phyloP scores from a whole-genome alignment of 1,140 invertebrate species.

The Lineus longissimus region DNA sequence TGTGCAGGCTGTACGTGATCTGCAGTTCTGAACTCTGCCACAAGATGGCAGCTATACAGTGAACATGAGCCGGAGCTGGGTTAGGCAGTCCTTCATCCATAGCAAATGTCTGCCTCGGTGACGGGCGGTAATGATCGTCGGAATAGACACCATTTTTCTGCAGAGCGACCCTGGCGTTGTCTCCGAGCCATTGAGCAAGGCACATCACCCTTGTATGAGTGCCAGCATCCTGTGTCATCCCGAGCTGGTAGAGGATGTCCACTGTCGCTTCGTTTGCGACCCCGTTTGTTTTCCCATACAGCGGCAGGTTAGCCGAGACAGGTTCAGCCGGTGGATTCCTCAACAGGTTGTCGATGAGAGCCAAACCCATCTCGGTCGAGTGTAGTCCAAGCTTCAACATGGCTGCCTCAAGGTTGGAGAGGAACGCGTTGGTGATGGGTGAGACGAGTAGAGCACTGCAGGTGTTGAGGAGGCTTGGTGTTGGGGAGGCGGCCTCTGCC shows the following conservation, averaged over 20 bases:
- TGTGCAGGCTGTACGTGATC: slow-evolving; percentile 55
- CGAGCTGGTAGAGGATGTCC: slow-evolving; percentile 74
- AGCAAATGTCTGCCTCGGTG: slow-evolving; percentile 31
- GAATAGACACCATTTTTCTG: slow-evolving; percentile 26
- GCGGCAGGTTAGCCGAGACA: slow-evolving; percentile 21
- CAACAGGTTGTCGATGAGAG: slow-evolving; percentile 50
- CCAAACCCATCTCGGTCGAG: slow-evolving; percentile 48
- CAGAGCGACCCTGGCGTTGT: slow-evolving; percentile 54
- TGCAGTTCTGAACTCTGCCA: slow-evolving; percentile 69
- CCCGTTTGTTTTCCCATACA: slow-evolving; percentile 38
- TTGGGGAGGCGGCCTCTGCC: slow-evolving; percentile 60
- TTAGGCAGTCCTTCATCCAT: slow-evolving; percentile 20
- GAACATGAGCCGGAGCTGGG: slow-evolving; percentile 58
- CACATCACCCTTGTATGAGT: slow-evolving; percentile 56
- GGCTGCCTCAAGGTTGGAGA: slow-evolving; percentile 50
- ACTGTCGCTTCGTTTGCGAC: slow-evolving; percentile 66
- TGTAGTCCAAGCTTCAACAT: slow-evolving; percentile 52
- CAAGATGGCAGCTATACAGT: slow-evolving; percentile 73
- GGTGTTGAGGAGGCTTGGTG: slow-evolving; percentile 66
- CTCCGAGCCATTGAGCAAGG: slow-evolving; percentile 63
- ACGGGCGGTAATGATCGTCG: slow-evolving; percentile 30
- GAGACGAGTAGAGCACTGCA: slow-evolving; percentile 72
- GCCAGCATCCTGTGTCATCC: slow-evolving; percentile 56
- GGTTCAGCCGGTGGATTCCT: slow-evolving; percentile 24
- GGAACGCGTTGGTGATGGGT: slow-evolving; percentile 58